Evolutionary conservation across 2,888 invertebrate genomes (phyloP).

Genomic region (Nemotelus nigrinus): DNA sequence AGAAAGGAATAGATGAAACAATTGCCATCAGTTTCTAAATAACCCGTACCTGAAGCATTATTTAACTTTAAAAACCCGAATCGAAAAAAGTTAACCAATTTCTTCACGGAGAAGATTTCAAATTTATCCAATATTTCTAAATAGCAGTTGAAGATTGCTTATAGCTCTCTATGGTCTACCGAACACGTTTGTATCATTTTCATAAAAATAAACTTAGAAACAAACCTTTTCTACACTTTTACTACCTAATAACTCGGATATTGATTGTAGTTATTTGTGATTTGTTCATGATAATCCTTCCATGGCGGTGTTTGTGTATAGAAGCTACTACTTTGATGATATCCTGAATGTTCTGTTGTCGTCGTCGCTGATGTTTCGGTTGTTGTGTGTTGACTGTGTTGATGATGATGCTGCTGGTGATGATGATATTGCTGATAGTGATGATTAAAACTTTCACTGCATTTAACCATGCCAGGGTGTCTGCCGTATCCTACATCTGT

Average conservation of each 20-base stretch:
- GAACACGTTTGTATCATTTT: too few relatives aligned
- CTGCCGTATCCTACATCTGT: not conserved
- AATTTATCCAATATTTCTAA: too few relatives aligned
- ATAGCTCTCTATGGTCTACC: too few relatives aligned
- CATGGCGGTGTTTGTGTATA: slow-evolving; percentile 64
- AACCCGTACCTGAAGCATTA: too few relatives aligned
- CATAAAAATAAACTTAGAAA: too few relatives aligned
- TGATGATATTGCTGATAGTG: slow-evolving; percentile 23
- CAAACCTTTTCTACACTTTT: not conserved
- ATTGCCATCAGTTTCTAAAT: too few relatives aligned
- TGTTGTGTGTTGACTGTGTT: slow-evolving; percentile 22
- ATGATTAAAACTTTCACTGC: not conserved
- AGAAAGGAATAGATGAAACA: too few relatives aligned
- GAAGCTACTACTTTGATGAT: slow-evolving; percentile 63
- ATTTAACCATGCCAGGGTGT: not conserved
- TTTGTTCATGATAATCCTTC: slow-evolving; percentile 64
- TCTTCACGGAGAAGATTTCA: too few relatives aligned
- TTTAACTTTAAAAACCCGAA: too few relatives aligned
- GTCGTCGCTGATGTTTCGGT: not conserved
- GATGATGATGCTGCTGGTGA: slow-evolving; percentile 26
- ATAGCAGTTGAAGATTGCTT: too few relatives aligned
- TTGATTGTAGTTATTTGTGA: slow-evolving; percentile 54
- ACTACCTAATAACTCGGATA: slow-evolving; percentile 43
- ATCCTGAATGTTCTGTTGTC: slow-evolving; percentile 6
- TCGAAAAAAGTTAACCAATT: too few relatives aligned